Evolutionary conservation across 2,888 invertebrate genomes (phyloP), one percentile per base, ranked within the genome.

Genomic region (Augochlorella aurata): DNA sequence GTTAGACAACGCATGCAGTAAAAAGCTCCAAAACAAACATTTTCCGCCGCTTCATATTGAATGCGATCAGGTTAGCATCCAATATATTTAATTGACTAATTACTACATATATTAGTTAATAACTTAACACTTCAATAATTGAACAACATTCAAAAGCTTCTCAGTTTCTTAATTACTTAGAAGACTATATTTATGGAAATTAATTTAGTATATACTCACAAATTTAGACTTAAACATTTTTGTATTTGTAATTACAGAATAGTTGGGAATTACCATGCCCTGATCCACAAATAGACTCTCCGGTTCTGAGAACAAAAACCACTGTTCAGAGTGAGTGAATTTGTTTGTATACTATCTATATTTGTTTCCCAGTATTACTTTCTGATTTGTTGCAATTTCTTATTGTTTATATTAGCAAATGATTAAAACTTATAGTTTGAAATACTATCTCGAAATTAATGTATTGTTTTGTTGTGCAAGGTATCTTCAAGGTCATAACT

Each of bases 11-110:
- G 10, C 50, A 54, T 21, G 70, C 1, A 54, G 50, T 49, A 71
- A 83, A 24, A 77, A 71, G 18, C 38, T 76, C 5, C 81, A 63
- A n/a, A 81, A 81, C 14, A 80, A 63, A 58, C 77, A 70, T 79
- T 83, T 89, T 16, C 61, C 82, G 66, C 95, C 95, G 44, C 94
- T 97, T 85, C 94, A 95, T 83, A 94, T 97, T 81, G 95, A 96
- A 90, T 95, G 97, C 81, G 96, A 97, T 94, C 95, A 96, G 90
- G 97, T 97, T 94, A 95, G 95, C 95, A 91, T 72, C 10, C 18
- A 65, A 50, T 44, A 44, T n/a, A 63, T 67, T 77, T 77, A 71
- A 54, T 50, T 9, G 2, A 63, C 18, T 18, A 24, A 49, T 29
- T 10, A 49, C 24, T 44, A 44, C 16, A 61, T 61, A 66, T 16